Base-by-base conservation (phyloP, 2,113 vertebrate species). In the Pachycephala philippinensis region DNA sequence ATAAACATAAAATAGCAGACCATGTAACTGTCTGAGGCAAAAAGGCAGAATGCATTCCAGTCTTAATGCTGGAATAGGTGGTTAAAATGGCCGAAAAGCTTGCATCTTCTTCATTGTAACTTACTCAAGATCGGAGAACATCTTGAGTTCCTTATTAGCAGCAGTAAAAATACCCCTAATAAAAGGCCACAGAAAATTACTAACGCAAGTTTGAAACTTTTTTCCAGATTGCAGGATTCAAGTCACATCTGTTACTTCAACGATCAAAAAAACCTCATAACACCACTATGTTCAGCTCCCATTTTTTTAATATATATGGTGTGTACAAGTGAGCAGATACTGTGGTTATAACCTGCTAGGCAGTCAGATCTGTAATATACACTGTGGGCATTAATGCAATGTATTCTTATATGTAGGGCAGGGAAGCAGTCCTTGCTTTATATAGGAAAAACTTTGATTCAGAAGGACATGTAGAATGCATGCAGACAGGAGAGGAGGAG, bases 221-320 rank as follows among this genome's bases (percentile, higher is more conserved):
- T n/a, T 81, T n/a, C 53, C 61, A 69, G 40, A 45, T 37, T 72
- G 30, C 45, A 84, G 50, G 24, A 81, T 89, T 86, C 2, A 13
- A 84, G 39, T 93, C 63, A 80, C 63, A 90, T 89, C 63, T 81
- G 70, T 63, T 78, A 50, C 26, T 59, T 94, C 28, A 68, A 10
- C 2, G 2, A 66, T 59, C 9, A 47, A 81, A 54, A 52, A 59
- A 24, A 4, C 2, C 6, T 44, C 40, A 3, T 5, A 59, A 35
- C 30, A 77, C 3, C 68, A 47, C 30, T 33, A 23, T 1, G 31
- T 35, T 69, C 68, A 52, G 7, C 11, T 86, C 40, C 8, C 11
- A 8, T 23, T 44, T 68, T 79, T 75, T 24, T 2, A 27, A n/a
- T 33, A 30, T 13, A 6, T 18, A 5, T 17, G 14, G 11, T 7